These are phyloP conservation scores for Pagrus major DNA, from an alignment of 2,113 vertebrate species.

Conservation along the genomic window DNA sequence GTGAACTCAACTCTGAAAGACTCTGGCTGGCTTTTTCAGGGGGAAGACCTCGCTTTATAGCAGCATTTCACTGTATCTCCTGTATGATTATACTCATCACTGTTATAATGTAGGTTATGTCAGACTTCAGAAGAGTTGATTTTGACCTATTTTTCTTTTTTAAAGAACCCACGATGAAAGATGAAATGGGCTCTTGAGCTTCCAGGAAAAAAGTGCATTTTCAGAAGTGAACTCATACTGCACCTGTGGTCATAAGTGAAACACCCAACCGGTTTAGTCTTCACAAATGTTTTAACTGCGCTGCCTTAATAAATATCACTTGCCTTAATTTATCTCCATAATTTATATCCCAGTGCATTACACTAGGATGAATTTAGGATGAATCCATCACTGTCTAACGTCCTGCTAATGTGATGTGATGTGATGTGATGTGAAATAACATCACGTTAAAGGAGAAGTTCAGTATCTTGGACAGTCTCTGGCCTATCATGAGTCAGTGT, in stretches of 20 bases:
- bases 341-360: not conserved
- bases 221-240: not conserved
- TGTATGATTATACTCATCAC: not conserved
- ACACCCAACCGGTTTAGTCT: not conserved
- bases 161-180: not conserved
- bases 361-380: too few species aligned
- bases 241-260: not conserved
- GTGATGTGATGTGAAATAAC: not conserved
- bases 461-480: not conserved
- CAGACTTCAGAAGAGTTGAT: not conserved
- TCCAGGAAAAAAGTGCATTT: not conserved
- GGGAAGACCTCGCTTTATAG: not conserved
- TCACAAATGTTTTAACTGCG: not conserved
- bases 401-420: not conserved
- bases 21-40: not conserved
- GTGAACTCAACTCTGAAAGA: not conserved
- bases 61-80: not conserved
- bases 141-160: constrained; percentile 3
- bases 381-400: not conserved
- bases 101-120: not conserved
- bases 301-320: not conserved
- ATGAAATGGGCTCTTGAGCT: not conserved
- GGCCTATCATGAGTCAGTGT: not conserved
- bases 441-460: not conserved
- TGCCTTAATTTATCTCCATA: not conserved